Percentiles rank a stretch among this genome's conserved stretches.
Conservation (phyloP, 2,113 vertebrate genomes). For the Leucosticte australis region DNA sequence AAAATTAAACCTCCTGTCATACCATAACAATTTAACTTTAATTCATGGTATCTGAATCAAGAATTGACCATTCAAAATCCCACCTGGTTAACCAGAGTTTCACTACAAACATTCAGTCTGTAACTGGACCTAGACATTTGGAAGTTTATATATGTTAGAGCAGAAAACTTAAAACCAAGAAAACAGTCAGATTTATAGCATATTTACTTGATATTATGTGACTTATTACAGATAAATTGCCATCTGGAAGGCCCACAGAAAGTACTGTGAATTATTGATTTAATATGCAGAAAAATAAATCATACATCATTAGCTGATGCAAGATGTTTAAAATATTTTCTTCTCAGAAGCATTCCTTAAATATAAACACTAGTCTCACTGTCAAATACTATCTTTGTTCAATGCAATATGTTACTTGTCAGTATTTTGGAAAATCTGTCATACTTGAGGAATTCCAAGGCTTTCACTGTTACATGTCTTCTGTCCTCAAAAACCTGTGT, state of each 20-base stretch:
- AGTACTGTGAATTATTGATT: slow-evolving; percentile 77
- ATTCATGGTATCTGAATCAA: neutral
- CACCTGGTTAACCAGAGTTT: neutral
- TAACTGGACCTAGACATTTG: neutral
- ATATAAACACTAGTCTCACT: neutral
- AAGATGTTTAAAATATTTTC: slow-evolving; percentile 35
- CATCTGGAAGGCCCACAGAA: slow-evolving; percentile 78
- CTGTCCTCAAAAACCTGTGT: neutral
- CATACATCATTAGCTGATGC: neutral
- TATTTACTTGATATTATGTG: slow-evolving; percentile 76
- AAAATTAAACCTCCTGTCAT: neutral
- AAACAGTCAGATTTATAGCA: neutral
- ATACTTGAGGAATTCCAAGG: neutral
- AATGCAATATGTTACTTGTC: neutral
- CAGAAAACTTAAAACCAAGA: neutral
- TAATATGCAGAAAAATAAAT: slow-evolving; percentile 73
- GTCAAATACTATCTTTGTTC: slow-evolving; percentile 11
- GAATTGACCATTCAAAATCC: neutral
- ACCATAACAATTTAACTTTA: neutral
- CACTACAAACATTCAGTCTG: neutral
- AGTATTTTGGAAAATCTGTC: neutral
- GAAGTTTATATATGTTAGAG: neutral
- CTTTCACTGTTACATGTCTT: neutral
- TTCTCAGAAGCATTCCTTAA: neutral
- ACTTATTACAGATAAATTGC: slow-evolving; percentile 66